A percentile compares a stretch with the other conserved stretches of the same genome.
Evolutionary conservation across 2,113 vertebrate genomes (phyloP).

Genomic region (Anas platyrhynchos): DNA sequence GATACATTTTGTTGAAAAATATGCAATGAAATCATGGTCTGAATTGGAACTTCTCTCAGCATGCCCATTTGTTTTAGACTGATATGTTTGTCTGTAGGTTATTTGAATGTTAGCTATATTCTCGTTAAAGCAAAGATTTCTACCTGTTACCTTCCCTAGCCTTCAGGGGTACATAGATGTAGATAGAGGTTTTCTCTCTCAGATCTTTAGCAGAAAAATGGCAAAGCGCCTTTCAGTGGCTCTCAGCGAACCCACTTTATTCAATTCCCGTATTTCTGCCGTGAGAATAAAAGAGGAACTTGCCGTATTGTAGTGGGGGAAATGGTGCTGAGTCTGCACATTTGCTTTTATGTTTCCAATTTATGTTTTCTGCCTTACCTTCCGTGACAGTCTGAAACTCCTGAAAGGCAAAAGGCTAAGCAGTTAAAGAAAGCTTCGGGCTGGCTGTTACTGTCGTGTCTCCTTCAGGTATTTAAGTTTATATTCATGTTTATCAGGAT

Average conservation of each 20-base stretch:
- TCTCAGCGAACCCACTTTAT: not conserved
- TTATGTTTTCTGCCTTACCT: constrained; percentile 51
- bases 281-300: constrained; percentile 18
- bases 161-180: not conserved
- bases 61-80: not conserved
- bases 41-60: not conserved
- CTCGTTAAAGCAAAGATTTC: not conserved
- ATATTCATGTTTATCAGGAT: not conserved
- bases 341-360: constrained; percentile 43
- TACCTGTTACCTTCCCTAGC: not conserved
- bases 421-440: constrained; percentile 34
- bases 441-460: not conserved
- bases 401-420: constrained; percentile 53
- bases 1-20: not conserved
- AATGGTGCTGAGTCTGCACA: constrained; percentile 38
- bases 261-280: constrained; percentile 14
- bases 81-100: not conserved
- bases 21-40: not conserved
- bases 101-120: not conserved
- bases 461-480: constrained; percentile 18
- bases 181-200: not conserved
- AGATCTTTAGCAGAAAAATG: not conserved
- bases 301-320: constrained; percentile 25
- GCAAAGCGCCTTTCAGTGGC: not conserved
- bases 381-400: constrained; percentile 41